Evolutionary conservation across 2,888 invertebrate species (phyloP).

Genomic region (Acronicta aceris): DNA sequence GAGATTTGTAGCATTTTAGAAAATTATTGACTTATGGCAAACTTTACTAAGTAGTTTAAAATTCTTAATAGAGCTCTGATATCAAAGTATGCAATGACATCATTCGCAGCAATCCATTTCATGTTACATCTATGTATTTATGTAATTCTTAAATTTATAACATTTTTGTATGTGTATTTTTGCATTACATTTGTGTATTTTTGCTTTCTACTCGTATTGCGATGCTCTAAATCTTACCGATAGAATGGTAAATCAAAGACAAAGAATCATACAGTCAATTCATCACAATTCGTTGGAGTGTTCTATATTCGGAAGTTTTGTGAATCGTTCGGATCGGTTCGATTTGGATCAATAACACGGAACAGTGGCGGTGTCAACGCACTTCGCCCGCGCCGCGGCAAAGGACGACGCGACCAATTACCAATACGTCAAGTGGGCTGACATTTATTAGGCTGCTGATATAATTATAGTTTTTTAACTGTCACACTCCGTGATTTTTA

Average conservation of each 20-base stretch:
- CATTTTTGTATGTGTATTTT: not conserved
- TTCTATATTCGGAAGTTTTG: slow-evolving; percentile 60
- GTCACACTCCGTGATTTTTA: slow-evolving; percentile 24
- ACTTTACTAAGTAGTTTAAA: too few relatives aligned
- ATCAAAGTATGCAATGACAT: not conserved
- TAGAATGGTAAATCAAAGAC: slow-evolving; percentile 9
- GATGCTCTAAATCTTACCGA: too few relatives aligned
- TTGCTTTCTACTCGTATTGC: too few relatives aligned
- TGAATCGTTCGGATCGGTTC: slow-evolving; percentile 64
- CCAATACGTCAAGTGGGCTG: slow-evolving; percentile 55
- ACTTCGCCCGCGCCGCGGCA: slow-evolving; percentile 55
- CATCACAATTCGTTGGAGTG: slow-evolving; percentile 34
- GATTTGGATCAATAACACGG: slow-evolving; percentile 84
- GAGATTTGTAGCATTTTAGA: too few relatives aligned
- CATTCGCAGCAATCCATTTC: not conserved
- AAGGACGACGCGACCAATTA: slow-evolving; percentile 55
- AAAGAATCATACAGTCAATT: slow-evolving; percentile 11
- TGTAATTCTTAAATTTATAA: not conserved
- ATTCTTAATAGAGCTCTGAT: not conserved
- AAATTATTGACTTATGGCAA: too few relatives aligned
- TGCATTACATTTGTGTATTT: too few relatives aligned
- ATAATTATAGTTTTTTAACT: slow-evolving; percentile 46
- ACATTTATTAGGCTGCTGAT: slow-evolving; percentile 45
- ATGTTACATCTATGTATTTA: not conserved
- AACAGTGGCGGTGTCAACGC: slow-evolving; percentile 79